Evolutionary conservation across 2,113 vertebrate genomes (phyloP), one percentile per base, ranked within the genome.

Genomic region (Bubo blakistoni): DNA sequence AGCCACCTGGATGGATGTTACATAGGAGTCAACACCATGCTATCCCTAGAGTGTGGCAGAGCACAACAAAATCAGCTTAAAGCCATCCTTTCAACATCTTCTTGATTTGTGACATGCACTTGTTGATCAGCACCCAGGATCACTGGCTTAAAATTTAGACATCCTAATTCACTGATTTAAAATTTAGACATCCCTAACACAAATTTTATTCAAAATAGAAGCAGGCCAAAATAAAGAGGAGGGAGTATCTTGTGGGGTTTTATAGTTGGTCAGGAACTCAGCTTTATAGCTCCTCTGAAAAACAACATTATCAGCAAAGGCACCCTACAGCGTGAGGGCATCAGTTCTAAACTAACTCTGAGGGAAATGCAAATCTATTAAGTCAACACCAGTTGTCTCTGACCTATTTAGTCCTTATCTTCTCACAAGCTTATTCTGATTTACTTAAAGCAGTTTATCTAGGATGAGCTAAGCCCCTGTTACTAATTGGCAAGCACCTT

Each of bases 371-470:
- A 97, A 95, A 96, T 94, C 94, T 97, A 94, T 97, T 97, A 94
- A 96, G 96, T 95, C 92, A 97, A 96, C 94, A 96, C 80, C 91
- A 95, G 94, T 94, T 97, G 94, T 96, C 94, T 97, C 91, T 97
- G 97, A 97, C 94, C 95, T 94, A 95, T 95, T 94, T 96, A 95
- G 96, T 92, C 95, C 81, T 95, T 94, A 94, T 96, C 96, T 97
- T 92, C 91, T 94, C 95, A 97, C 86, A 91, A 94, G 94, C 92
- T 95, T 93, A 79, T 88, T 89, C 96, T 92, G 94, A 96, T 95
- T 97, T 96, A 94, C 94, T 95, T 91, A 94, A 94, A 97, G 94
- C 91, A 89, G 86, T 97, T 97, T 97, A 94, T 81, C 62, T 86
- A 89, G 83, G 70, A 88, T 93, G 92, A 95, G 86, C 94, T 88